Percentiles rank a stretch among this genome's conserved stretches.
phyloP scores from a whole-genome alignment of 2,888 invertebrate genomes.

The Bombylius major region DNA sequence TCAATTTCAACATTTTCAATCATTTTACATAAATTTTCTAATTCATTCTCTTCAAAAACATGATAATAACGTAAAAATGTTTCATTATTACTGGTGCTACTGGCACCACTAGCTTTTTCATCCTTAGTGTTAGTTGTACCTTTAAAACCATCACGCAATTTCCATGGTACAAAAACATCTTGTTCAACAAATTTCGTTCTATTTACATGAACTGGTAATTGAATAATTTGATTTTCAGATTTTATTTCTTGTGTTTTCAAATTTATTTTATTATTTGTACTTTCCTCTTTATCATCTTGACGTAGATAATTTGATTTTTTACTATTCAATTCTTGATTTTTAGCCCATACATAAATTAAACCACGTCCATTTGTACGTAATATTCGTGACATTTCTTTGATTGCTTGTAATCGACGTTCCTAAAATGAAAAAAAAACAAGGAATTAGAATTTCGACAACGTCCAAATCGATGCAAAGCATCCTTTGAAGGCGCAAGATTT shows the following conservation, averaged over 20 bases:
- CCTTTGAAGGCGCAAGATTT: background rate
- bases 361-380: constrained; percentile 61
- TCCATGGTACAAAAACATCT: constrained; percentile 95
- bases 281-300: constrained; percentile 38
- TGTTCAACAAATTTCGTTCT: constrained; percentile 79
- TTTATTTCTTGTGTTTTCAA: constrained; percentile 19
- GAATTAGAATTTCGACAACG: too few relatives aligned
- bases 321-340: constrained; percentile 61
- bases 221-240: constrained; percentile 12
- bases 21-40: constrained; percentile 50
- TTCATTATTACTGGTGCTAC: constrained; percentile 26
- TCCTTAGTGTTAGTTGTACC: constrained; percentile 15
- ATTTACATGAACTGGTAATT: constrained; percentile 71
- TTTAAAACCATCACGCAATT: constrained; percentile 42
- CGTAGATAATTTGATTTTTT: constrained; percentile 58
- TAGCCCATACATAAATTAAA: constrained; percentile 94
- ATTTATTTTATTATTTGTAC: constrained; percentile 31
- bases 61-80: constrained; percentile 82
- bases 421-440: constrained; percentile 23
- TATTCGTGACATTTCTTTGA: constrained; percentile 63
- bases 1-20: constrained; percentile 43
- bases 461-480: too few relatives aligned
- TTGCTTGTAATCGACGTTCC: constrained; percentile 59
- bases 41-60: constrained; percentile 76
- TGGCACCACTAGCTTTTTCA: too few relatives aligned